phyloP scores from a whole-genome alignment of 1,140 invertebrate species.

The Penaeus vannamei region DNA sequence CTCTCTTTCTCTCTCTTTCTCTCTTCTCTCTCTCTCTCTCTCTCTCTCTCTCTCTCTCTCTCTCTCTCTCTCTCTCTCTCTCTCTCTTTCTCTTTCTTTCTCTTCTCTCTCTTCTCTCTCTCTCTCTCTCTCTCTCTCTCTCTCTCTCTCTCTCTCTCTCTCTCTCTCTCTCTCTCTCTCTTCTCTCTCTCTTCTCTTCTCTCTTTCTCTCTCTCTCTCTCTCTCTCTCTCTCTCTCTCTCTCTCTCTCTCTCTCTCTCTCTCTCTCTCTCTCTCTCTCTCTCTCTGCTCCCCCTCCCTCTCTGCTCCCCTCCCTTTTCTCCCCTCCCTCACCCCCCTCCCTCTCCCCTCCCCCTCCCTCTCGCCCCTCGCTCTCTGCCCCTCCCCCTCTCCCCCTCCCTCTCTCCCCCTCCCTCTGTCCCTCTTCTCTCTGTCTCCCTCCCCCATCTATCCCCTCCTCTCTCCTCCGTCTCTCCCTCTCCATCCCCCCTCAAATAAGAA shows the following conservation, averaged over 20 bases:
- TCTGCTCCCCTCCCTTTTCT: conserved; percentile 1
- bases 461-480: background rate
- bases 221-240: conserved; percentile 11
- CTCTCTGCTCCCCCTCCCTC: background rate
- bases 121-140: no score
- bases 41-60: background rate
- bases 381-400: conserved; percentile 9
- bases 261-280: conserved; percentile 11
- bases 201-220: conserved; percentile 11
- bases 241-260: conserved; percentile 11
- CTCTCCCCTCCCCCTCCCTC: no score
- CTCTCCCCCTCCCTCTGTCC: conserved; percentile 3
- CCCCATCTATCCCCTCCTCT: background rate
- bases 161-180: no score
- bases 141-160: no score
- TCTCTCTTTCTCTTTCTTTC: no score
- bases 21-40: no score
- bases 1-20: background rate
- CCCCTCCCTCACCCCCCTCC: no score
- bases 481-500: background rate
- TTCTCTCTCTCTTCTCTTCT: conserved; percentile 12
- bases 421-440: no score
- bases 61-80: no score
- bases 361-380: background rate
- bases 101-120: no score